Percentiles rank a stretch among this genome's conserved stretches.
Evolutionary conservation across 2,113 vertebrate species (phyloP).

Genomic region (Tapirus terrestris): DNA sequence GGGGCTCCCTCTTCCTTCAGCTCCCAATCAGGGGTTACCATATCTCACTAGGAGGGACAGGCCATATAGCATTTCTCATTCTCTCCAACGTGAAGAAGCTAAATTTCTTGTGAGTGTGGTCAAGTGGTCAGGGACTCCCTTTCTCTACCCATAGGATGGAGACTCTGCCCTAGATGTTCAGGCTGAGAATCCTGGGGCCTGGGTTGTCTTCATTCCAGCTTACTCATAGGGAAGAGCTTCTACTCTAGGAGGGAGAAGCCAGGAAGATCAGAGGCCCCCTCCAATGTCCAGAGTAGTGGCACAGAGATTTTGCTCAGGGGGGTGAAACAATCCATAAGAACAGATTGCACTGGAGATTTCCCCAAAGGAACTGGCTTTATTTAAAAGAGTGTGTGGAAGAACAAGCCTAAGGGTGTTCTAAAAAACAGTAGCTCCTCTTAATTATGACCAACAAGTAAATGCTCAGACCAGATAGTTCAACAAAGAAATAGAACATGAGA

Average conservation of each 20-base stretch:
- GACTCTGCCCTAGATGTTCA: fast-evolving
- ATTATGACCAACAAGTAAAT: neutral
- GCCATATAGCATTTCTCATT: too few relatives aligned
- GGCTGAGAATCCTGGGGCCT: neutral
- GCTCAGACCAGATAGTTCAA: neutral
- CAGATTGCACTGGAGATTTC: neutral
- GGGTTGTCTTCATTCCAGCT: neutral
- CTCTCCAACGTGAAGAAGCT: too few relatives aligned
- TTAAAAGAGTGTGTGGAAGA: neutral
- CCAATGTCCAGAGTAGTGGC: neutral
- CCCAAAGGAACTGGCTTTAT: neutral
- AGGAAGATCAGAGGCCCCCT: neutral
- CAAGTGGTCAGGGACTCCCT: too few relatives aligned
- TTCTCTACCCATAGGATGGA: neutral
- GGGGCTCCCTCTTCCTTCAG: too few relatives aligned
- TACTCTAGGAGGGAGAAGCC: neutral
- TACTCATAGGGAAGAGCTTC: neutral
- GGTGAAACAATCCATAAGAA: neutral
- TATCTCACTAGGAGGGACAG: too few relatives aligned
- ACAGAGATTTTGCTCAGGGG: neutral
- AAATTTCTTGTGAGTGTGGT: too few relatives aligned
- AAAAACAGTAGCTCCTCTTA: neutral
- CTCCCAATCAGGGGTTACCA: too few relatives aligned
- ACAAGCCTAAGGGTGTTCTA: neutral
- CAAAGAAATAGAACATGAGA: neutral